phyloP scores from a whole-genome alignment of 2,888 invertebrate species.

The Drosophila ochracea region DNA sequence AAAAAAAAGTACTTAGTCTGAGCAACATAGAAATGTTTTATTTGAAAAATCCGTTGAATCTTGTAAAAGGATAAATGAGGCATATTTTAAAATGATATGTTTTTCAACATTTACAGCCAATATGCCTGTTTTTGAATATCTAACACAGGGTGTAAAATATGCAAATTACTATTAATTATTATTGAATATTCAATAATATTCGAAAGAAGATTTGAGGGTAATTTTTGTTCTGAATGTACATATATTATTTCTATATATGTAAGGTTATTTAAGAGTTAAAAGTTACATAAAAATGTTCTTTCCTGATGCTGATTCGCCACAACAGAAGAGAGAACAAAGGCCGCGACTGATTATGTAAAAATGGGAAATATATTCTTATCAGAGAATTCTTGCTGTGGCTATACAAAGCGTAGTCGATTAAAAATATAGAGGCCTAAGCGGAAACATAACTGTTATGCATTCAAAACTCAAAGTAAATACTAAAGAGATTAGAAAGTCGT shows the following conservation, averaged over 20 bases:
- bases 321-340: neutral
- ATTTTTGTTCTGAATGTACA: neutral
- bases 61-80: neutral
- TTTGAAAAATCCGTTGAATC: neutral
- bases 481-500: neutral
- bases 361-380: neutral
- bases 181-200: neutral
- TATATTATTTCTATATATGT: neutral
- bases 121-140: neutral
- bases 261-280: neutral
- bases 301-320: neutral
- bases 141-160: slow-evolving; percentile 19
- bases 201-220: neutral
- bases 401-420: neutral
- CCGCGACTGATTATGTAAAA: slow-evolving; percentile 1
- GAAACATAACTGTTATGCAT: neutral
- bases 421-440: neutral
- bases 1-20: no score
- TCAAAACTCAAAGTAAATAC: neutral
- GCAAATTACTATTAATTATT: slow-evolving; percentile 22
- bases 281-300: neutral
- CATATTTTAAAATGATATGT: neutral
- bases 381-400: neutral
- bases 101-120: neutral
- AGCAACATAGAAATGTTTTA: neutral